These are phyloP conservation scores for Acleris literana DNA, from an alignment of 2,888 invertebrate genomes.

Conservation along the genomic window DNA sequence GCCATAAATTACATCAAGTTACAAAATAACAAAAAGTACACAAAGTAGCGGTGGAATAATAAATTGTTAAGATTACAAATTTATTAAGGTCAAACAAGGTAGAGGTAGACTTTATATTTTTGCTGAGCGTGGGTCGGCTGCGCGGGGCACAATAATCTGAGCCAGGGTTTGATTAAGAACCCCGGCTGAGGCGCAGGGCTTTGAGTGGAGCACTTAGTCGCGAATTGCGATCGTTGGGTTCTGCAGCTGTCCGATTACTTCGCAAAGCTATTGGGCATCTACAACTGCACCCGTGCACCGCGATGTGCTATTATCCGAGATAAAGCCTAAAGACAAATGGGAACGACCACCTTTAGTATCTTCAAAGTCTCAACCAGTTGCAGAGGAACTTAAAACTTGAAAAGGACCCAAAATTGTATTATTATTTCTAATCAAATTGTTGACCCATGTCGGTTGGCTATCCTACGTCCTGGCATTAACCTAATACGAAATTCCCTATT, in stretches of 20 bases:
- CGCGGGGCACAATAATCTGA: neutral
- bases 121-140: slow-evolving; percentile 7
- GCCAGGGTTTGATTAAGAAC: slow-evolving; percentile 8
- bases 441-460: too few relatives aligned
- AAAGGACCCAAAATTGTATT: too few relatives aligned
- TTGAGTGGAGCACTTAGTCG: neutral
- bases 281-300: too few relatives aligned
- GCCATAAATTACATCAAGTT: slow-evolving; percentile 1
- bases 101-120: slow-evolving; percentile 8
- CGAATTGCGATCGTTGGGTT: too few relatives aligned
- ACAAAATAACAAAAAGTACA: neutral
- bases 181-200: neutral
- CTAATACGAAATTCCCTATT: too few relatives aligned
- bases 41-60: slow-evolving; percentile 8
- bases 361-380: too few relatives aligned
- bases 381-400: too few relatives aligned
- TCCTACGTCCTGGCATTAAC: too few relatives aligned
- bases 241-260: neutral
- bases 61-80: slow-evolving; percentile 14
- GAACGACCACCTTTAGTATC: too few relatives aligned
- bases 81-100: slow-evolving; percentile 16
- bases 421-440: too few relatives aligned
- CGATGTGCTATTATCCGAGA: too few relatives aligned
- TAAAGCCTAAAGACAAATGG: too few relatives aligned
- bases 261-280: neutral